phyloP scores from a whole-genome alignment of 2,113 vertebrate genomes.

The Heptranchias perlo region DNA sequence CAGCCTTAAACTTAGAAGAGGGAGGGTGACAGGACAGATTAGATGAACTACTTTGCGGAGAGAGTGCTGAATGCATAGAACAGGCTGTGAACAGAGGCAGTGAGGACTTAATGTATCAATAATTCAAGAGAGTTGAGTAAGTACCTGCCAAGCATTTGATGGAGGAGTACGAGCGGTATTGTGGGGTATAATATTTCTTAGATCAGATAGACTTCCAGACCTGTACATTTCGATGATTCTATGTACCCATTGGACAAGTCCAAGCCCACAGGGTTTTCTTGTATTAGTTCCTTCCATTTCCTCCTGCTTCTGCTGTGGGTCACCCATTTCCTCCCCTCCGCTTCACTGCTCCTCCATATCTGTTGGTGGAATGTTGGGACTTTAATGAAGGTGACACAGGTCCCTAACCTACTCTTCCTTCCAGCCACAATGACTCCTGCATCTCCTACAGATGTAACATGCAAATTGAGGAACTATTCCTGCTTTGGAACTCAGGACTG shows the following conservation, averaged over 20 bases:
- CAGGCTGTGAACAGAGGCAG: not conserved
- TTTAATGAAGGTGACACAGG: not conserved
- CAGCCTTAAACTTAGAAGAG: not conserved
- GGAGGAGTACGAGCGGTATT: not conserved
- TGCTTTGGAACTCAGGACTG: no score
- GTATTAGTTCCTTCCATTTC: not conserved
- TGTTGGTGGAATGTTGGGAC: not conserved
- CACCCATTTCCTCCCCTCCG: not conserved
- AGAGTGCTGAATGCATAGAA: not conserved
- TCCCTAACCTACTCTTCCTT: not conserved
- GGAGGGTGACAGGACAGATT: not conserved
- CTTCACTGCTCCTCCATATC: not conserved
- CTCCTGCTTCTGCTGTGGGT: not conserved
- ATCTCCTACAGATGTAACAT: not conserved
- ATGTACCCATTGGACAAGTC: not conserved
- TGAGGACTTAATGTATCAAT: not conserved
- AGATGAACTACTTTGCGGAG: not conserved
- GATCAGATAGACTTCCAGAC: no score
- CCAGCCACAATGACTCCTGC: not conserved
- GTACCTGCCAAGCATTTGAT: no score
- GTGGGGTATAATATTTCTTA: not conserved
- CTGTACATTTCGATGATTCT: not conserved
- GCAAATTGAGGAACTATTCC: not conserved
- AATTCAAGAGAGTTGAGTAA: not conserved
- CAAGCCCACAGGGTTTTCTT: not conserved